Conservation (phyloP, 2,888 invertebrate genomes). For the Lasioglossum villosulum region DNA sequence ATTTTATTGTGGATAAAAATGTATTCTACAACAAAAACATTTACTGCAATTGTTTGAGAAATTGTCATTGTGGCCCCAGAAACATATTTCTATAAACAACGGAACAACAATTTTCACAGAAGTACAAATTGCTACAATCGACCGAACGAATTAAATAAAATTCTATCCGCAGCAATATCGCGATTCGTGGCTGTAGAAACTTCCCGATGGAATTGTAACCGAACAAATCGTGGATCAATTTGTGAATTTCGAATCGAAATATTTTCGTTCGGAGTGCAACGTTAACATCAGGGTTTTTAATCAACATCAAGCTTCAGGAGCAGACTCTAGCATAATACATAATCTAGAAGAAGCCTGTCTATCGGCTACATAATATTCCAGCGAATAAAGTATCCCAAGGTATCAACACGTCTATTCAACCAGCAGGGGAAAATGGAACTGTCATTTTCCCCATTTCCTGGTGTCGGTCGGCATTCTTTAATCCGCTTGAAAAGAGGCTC, state of each 20-base stretch:
- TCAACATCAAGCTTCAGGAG: background rate
- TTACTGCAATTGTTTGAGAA: no score
- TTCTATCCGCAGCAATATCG: background rate
- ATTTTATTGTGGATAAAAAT: background rate
- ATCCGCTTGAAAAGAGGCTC: slow-evolving; percentile 25
- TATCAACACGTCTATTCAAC: slow-evolving; percentile 33
- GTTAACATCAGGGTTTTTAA: background rate
- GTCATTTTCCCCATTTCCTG: slow-evolving; percentile 63
- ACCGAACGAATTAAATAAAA: background rate
- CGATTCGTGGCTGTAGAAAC: background rate
- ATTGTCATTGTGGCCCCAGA: no score
- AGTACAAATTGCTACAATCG: background rate
- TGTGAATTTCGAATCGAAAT: background rate
- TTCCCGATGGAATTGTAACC: background rate
- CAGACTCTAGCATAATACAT: background rate
- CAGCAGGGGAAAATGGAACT: slow-evolving; percentile 59
- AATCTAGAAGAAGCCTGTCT: slow-evolving; percentile 1
- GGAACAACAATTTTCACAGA: background rate
- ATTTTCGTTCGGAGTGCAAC: background rate
- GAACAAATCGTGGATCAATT: background rate
- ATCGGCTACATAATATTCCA: background rate
- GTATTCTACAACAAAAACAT: background rate
- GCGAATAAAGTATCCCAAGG: slow-evolving; percentile 7
- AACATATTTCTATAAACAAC: background rate
- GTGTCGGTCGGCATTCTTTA: slow-evolving; percentile 52